Conservation (phyloP, 2,888 invertebrate species). For the Gastracanthus pulcherrimus region DNA sequence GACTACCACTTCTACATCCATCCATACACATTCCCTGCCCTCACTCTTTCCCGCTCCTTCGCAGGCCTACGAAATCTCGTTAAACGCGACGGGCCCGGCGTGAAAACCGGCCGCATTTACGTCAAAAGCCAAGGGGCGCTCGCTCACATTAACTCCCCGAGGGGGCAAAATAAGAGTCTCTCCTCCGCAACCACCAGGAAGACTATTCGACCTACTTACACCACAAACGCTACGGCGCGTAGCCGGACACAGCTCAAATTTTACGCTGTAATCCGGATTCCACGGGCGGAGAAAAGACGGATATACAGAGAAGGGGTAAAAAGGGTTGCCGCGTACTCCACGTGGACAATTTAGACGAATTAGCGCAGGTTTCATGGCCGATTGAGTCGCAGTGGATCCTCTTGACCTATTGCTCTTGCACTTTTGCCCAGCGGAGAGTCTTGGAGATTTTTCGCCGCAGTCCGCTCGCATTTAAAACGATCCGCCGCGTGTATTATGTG, state of each 20-base stretch:
- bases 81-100: constrained; percentile 40
- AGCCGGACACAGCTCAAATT: constrained; percentile 11
- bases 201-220: not conserved
- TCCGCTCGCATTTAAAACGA: no score
- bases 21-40: no score
- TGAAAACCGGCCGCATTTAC: constrained; percentile 19
- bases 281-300: no score
- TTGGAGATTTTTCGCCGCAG: no score
- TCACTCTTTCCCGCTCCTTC: not conserved
- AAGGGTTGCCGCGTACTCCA: constrained; percentile 15
- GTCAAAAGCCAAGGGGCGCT: constrained; percentile 33
- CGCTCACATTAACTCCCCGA: constrained; percentile 19
- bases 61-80: constrained; percentile 29
- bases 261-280: constrained; percentile 46
- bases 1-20: no score
- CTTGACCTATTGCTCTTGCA: constrained; percentile 26
- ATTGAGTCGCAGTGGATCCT: not conserved
- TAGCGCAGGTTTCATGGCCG: constrained; percentile 28
- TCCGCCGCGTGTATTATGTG: no score
- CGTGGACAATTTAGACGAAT: constrained; percentile 9
- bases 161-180: not conserved
- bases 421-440: no score
- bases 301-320: not conserved
- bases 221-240: not conserved
- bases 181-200: not conserved